Evolutionary conservation across 2,888 invertebrate genomes (phyloP).

Genomic region (Phyto melanocephala): DNA sequence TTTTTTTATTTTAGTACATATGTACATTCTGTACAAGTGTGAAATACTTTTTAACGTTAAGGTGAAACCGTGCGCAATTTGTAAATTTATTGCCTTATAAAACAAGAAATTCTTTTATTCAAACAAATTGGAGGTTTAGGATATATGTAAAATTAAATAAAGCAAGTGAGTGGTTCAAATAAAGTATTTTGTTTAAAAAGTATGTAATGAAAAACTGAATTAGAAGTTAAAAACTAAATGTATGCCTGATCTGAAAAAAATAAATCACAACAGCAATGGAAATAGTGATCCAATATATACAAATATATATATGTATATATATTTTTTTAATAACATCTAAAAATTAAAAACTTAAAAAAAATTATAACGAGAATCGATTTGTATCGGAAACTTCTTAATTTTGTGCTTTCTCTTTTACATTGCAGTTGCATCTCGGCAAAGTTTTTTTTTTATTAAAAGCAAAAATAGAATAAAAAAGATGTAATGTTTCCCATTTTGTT

Average conservation of each 20-base stretch:
- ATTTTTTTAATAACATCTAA: too few relatives aligned
- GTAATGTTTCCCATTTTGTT: too few relatives aligned
- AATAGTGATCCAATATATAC: too few relatives aligned
- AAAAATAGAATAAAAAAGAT: neutral
- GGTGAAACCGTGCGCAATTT: constrained; percentile 24
- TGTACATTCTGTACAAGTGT: constrained; percentile 39
- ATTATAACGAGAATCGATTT: constrained; percentile 9
- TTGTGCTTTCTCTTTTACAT: constrained; percentile 21
- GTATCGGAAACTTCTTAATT: neutral
- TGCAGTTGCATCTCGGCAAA: neutral
- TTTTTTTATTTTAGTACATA: too few relatives aligned
- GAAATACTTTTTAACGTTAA: constrained; percentile 34
- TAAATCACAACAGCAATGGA: constrained; percentile 38
- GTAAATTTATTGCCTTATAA: constrained; percentile 47
- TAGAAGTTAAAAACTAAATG: constrained; percentile 18
- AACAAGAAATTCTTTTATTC: constrained; percentile 3
- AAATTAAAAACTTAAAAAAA: too few relatives aligned
- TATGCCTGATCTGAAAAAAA: constrained; percentile 8
- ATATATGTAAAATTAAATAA: constrained; percentile 11
- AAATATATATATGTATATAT: too few relatives aligned
- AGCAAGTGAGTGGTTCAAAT: constrained; percentile 46
- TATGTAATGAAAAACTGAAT: neutral
- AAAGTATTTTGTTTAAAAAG: neutral
- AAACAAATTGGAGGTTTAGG: neutral
- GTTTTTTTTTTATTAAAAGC: neutral